phyloP scores from a whole-genome alignment of 2,113 vertebrate species.

The Anser cygnoides region DNA sequence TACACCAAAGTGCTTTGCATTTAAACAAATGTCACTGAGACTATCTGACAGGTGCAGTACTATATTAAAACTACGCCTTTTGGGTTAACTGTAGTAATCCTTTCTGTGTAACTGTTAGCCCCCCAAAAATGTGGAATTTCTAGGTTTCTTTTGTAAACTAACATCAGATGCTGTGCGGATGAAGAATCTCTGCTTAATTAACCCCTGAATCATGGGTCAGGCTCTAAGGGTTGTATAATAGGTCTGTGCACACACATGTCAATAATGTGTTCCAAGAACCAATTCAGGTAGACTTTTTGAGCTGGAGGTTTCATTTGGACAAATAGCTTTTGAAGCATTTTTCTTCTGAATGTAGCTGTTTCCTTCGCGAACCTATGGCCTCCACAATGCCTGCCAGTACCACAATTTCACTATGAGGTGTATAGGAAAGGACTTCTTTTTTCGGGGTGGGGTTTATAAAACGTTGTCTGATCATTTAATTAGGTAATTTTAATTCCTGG shows the following conservation, averaged over 20 bases:
- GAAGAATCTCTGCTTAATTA: not conserved
- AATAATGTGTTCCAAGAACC: not conserved
- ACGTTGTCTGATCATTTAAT: not conserved
- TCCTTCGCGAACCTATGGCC: not conserved
- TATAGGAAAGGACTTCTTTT: not conserved
- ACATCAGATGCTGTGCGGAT: not conserved
- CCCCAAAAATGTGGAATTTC: not conserved
- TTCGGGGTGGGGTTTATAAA: not conserved
- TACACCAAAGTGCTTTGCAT: not conserved
- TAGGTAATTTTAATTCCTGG: not conserved
- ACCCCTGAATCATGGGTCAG: not conserved
- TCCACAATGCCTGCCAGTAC: not conserved
- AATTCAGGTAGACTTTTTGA: not conserved
- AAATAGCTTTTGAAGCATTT: not conserved
- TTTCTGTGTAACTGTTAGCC: not conserved
- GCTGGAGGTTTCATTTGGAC: not conserved
- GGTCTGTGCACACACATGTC: not conserved
- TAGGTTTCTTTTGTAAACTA: not conserved
- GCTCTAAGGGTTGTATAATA: not conserved
- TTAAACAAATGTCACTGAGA: not conserved
- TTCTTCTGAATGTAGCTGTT: not conserved
- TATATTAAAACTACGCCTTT: not conserved
- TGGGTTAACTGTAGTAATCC: not conserved
- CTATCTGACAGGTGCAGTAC: not conserved
- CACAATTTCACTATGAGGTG: not conserved